These are phyloP conservation scores for Poeciliopsis paucimaculata DNA, from an alignment of 2,797 vertebrate genomes.

Conservation along the genomic window DNA sequence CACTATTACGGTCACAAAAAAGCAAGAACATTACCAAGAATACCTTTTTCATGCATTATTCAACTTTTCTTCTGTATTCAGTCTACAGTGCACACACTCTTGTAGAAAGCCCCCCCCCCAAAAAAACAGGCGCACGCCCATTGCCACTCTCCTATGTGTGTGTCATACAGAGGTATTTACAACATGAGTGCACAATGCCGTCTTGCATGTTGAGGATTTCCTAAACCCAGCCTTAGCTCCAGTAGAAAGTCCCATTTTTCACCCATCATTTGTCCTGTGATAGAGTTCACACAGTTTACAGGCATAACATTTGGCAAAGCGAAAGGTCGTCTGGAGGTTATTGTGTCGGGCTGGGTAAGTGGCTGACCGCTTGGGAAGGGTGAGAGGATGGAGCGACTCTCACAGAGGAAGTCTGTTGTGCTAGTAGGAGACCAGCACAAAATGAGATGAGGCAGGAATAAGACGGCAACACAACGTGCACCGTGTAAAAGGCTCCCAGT, in stretches of 20 bases:
- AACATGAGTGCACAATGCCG: conserved; percentile 48
- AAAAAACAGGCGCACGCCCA: conserved; percentile 39
- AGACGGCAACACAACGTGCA: conserved; percentile 14
- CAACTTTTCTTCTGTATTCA: conserved; percentile 51
- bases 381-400: conserved; percentile 47
- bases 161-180: conserved; percentile 68
- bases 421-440: conserved; percentile 29
- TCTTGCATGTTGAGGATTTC: conserved; percentile 38
- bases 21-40: conserved; percentile 46
- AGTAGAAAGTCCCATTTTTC: conserved; percentile 43
- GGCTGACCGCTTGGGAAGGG: conserved; percentile 61
- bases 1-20: conserved; percentile 31
- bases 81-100: conserved; percentile 47
- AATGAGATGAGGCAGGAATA: conserved; percentile 18
- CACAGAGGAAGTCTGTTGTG: conserved; percentile 52
- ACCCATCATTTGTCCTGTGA: conserved; percentile 45
- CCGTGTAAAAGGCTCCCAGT: conserved; percentile 17
- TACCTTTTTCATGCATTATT: conserved; percentile 69
- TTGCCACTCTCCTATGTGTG: conserved; percentile 46
- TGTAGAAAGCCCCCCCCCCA: conserved; percentile 17
- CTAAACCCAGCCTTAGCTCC: conserved; percentile 40
- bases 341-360: conserved; percentile 74
- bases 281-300: conserved; percentile 74
- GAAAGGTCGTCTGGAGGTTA: conserved; percentile 80
- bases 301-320: conserved; percentile 70